Base-by-base conservation (phyloP, 2,888 invertebrate genomes). In the Lithophane socia region DNA sequence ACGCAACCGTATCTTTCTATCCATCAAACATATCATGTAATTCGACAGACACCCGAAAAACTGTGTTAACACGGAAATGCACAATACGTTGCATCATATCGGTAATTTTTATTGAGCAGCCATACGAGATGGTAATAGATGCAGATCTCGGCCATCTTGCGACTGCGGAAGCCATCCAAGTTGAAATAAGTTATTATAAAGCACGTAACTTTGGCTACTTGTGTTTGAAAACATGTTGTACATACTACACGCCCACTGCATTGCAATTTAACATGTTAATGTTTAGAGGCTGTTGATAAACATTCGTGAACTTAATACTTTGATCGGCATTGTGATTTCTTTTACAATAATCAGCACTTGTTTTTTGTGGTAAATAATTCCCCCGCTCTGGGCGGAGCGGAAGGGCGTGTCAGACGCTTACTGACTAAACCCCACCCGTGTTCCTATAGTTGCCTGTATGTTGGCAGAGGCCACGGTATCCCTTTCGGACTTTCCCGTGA, bases 31-130 rank as follows among this genome's bases (percentile, higher is more conserved):
- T 58, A 70, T 61, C 61, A 80, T 76, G 24, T 66, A 81, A 66
- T 79, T 74, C 63, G 60, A 21, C 64, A 73, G 63, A 73, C 21
- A 70, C 44, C 37, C 69, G 16, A 70, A 58, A 68, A 83, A 73
- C 71, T 60, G 54, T 72, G 78, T 67, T 70, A 85, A 64, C 71
- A 68, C 83, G 85, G 85, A 85, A 85, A 80, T 84, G 76, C 76
- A 79, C 54, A 67, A 66, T 18, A 9, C 37, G 44, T 85, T 84
- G 79, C 84, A 75, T 75, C 72, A 84, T 75, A 81, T 80, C 64
- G 60, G 73, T 78, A 75, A 73, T 61, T 74, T 73, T 72, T 79
- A 82, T 82, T 84, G 75, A 79, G 79, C 75, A 67, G 77, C 66
- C 21, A 73, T 29, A 75, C 56, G 7, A 74, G 77, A 68, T 63